Evolutionary conservation across 2,797 vertebrate genomes (phyloP).

Genomic region (Myioborus melanocephalus): DNA sequence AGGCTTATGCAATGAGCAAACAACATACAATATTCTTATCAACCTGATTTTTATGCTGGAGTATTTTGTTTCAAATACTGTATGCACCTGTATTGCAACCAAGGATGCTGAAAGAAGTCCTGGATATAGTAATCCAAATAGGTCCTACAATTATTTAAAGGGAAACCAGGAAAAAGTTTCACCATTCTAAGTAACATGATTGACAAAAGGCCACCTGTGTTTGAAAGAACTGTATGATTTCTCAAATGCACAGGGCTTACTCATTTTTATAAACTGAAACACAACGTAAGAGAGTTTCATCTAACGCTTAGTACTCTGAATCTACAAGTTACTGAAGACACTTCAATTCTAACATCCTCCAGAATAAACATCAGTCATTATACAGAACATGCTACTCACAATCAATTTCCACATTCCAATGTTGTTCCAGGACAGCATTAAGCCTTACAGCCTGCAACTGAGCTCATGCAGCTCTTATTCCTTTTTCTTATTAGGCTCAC

Average conservation of each 20-base stretch:
- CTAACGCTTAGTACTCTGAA: not conserved
- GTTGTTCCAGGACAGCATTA: not conserved
- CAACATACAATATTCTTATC: not conserved
- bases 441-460: not conserved
- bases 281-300: not conserved
- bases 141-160: not conserved
- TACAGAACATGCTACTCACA: accelerated
- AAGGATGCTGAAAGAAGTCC: not conserved
- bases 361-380: not conserved
- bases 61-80: not conserved
- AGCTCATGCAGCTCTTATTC: not conserved
- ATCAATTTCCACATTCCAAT: not conserved
- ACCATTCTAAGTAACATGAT: not conserved
- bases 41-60: not conserved
- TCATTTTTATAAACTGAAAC: not conserved
- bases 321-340: not conserved
- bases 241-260: not conserved
- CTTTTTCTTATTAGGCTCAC: not conserved
- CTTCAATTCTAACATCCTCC: not conserved
- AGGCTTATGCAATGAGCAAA: not conserved
- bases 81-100: not conserved
- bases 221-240: not conserved
- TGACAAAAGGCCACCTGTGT: not conserved
- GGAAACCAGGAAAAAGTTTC: not conserved
- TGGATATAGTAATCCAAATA: not conserved